Evolutionary conservation across 2,113 vertebrate species (phyloP).

Genomic region (Oxygymnocypris stewartii): DNA sequence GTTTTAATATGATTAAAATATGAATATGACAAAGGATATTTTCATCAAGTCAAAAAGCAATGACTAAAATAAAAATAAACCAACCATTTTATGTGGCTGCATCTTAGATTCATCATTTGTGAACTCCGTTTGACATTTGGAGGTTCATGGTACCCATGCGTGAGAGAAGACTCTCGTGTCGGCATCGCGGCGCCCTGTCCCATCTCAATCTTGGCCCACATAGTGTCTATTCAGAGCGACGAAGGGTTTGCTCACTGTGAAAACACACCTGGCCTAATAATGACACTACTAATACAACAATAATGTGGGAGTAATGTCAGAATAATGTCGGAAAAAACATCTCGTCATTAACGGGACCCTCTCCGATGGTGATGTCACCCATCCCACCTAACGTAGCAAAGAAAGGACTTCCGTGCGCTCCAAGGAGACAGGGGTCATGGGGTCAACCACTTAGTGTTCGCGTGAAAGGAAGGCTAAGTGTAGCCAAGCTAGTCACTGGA

Average conservation of each 20-base stretch:
- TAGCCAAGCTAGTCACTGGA: not conserved
- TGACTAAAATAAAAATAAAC: too few relatives aligned
- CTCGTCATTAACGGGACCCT: constrained; percentile 49
- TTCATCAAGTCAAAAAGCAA: too few relatives aligned
- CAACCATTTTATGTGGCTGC: not conserved
- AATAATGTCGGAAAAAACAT: constrained; percentile 57
- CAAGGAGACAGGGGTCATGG: constrained; percentile 33
- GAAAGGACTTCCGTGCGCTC: constrained; percentile 33
- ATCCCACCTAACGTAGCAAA: constrained; percentile 47
- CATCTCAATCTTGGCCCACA: constrained; percentile 30
- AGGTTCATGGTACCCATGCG: not conserved
- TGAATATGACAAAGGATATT: not conserved
- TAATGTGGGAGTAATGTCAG: constrained; percentile 53
- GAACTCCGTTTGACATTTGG: not conserved
- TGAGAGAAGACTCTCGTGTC: not conserved
- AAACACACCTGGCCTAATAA: constrained; percentile 55
- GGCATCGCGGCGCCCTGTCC: not conserved
- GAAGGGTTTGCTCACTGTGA: constrained; percentile 55
- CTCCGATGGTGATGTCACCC: constrained; percentile 53
- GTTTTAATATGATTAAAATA: not conserved
- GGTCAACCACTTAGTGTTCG: constrained; percentile 35
- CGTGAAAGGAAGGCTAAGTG: constrained; percentile 16
- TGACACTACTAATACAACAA: constrained; percentile 42
- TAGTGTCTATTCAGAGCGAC: constrained; percentile 37
- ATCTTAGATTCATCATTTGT: not conserved